A percentile compares a stretch with the other conserved stretches of the same genome.
These are phyloP conservation scores for Ischnus inquisitorius DNA, from an alignment of 2,888 invertebrate species.

Conservation along the genomic window DNA sequence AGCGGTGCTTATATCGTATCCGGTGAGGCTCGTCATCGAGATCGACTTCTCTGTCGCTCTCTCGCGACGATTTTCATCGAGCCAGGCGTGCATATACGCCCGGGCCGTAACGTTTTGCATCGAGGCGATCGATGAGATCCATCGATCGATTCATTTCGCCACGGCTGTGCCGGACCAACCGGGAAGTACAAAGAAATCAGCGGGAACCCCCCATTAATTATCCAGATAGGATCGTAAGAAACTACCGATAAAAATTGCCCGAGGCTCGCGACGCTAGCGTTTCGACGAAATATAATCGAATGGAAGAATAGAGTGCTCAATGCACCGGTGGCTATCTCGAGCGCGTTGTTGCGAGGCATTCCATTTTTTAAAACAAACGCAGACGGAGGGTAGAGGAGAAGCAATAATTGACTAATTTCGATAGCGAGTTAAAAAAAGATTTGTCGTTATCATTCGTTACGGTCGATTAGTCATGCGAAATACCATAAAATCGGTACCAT, in stretches of 20 bases:
- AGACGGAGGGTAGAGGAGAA: too few species aligned
- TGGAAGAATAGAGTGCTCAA: conserved; percentile 28
- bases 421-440: too few species aligned
- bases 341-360: conserved; percentile 18
- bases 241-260: conserved; percentile 53
- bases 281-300: conserved; percentile 60
- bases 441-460: too few species aligned
- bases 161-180: conserved; percentile 46
- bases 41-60: background rate
- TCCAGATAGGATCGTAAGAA: conserved; percentile 65
- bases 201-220: conserved; percentile 60
- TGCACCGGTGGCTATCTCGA: background rate
- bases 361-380: background rate
- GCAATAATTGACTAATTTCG: too few species aligned
- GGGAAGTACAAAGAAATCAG: conserved; percentile 59
- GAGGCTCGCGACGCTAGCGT: conserved; percentile 44
- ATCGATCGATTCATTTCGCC: conserved; percentile 67
- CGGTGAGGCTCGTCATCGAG: conserved; percentile 53
- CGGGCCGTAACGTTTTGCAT: conserved; percentile 43
- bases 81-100: background rate
- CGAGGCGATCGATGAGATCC: conserved; percentile 68
- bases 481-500: too few species aligned
- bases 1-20: conserved; percentile 64
- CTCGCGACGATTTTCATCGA: background rate
- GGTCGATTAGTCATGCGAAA: too few species aligned